Evolutionary conservation across 1,140 invertebrate species (phyloP).

Genomic region (Bombus balteatus): DNA sequence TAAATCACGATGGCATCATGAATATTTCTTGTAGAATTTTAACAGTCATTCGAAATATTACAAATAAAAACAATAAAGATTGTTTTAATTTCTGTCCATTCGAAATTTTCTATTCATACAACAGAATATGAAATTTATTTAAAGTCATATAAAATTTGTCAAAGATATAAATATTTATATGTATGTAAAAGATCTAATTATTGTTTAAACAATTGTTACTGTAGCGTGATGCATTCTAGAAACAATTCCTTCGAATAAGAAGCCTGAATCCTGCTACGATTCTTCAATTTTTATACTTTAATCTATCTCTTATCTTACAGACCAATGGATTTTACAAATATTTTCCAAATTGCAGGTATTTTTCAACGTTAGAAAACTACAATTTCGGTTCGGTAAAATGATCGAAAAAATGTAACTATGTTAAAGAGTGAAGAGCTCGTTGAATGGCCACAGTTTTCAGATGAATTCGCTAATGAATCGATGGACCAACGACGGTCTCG

Average conservation of each 20-base stretch:
- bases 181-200: neutral
- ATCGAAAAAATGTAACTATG: too few species aligned
- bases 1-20: neutral
- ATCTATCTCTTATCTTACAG: too few species aligned
- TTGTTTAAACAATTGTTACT: neutral
- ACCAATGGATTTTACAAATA: too few species aligned
- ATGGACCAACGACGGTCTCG: neutral
- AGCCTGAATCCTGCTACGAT: neutral
- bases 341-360: too few species aligned
- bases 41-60: neutral
- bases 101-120: neutral
- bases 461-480: slow-evolving; percentile 3
- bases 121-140: neutral
- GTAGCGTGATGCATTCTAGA: neutral
- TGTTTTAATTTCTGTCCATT: neutral
- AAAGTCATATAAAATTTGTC: neutral
- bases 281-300: too few species aligned
- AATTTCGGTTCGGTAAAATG: too few species aligned
- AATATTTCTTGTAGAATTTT: too few species aligned
- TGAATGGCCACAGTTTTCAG: neutral
- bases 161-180: too few species aligned
- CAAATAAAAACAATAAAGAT: neutral
- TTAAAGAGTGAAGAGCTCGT: neutral
- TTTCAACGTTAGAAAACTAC: too few species aligned
- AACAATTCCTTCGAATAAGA: neutral